Evolutionary conservation across 2,797 vertebrate genomes (phyloP), one percentile per base, ranked within the genome.

Genomic region (Melanotaenia pygmaea): DNA sequence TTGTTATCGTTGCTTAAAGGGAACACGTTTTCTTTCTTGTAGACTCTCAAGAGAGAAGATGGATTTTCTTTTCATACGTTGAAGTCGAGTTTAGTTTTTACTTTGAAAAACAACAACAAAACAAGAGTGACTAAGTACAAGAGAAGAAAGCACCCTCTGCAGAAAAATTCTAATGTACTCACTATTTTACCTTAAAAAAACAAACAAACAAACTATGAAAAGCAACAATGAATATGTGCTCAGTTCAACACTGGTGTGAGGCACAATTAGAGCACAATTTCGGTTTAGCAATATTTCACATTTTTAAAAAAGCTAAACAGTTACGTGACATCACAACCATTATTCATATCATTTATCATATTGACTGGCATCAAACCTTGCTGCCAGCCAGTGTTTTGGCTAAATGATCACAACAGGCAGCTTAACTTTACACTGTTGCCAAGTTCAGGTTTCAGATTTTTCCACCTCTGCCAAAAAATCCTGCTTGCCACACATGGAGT

Each of bases 401-500:
- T 54, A 28, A 54, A 28, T 24, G 26, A 28, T 54, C 53, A 28
- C 53, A 54, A 28, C 11, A 12, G 26, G 16, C 26, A 16, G 24
- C 14, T 13, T 16, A 30, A 56, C 53, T 56, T 56, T 30, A 56
- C 2, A 30, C 26, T 16, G 26, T 16, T 56, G 53, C 57, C 56
- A 47, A 59, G 58, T 68, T 68, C 38, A 43, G 10, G 24, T 51
- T 37, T 50, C 10, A 66, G 5, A 40, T 63, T 72, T 83, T 71
- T 45, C 34, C 8, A 63, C 47, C n/a, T 6, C 1, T 34, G 51
- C 47, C n/a, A 50, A 66, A 53, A 62, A 10, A 65, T 26, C 54
- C 22, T 22, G 54, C 20, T 6, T 47, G 56, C 18, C 12, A 32
- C 65, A 50, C 35, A 69, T 60, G 26, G 11, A 32, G 40, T 35